Evolutionary conservation across 1,140 invertebrate genomes (phyloP).

Genomic region (Drosophila triauraria): DNA sequence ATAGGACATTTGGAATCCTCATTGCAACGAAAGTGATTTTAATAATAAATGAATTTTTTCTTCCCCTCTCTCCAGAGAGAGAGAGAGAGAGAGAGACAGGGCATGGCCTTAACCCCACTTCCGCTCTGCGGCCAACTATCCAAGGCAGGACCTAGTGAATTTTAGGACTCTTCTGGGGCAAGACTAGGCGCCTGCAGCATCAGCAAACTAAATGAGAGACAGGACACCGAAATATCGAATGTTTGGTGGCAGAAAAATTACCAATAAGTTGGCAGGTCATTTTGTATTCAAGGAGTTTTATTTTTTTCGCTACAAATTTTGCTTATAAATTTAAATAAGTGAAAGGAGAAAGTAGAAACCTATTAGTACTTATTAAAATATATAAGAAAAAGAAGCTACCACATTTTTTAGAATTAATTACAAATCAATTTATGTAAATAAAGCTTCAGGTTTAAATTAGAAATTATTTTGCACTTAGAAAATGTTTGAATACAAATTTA

Average conservation of each 20-base stretch:
- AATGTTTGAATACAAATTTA: background rate
- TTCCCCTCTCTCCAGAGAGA: constrained; percentile 2
- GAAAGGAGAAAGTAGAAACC: background rate
- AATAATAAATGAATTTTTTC: constrained; percentile 79
- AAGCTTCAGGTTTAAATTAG: too few species aligned
- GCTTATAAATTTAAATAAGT: too few species aligned
- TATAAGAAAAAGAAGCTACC: background rate
- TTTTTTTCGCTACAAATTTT: too few species aligned
- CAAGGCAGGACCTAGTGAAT: constrained; percentile 1
- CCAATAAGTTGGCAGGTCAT: constrained; percentile 12
- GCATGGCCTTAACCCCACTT: constrained; percentile 34
- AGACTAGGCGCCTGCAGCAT: constrained; percentile 21
- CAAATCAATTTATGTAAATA: too few species aligned
- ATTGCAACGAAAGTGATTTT: constrained; percentile 84
- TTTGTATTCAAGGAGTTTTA: background rate
- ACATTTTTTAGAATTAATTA: background rate
- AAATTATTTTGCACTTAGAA: too few species aligned
- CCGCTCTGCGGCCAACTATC: constrained; percentile 32
- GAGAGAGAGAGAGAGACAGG: background rate
- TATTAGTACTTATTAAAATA: background rate
- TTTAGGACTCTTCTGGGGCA: constrained; percentile 40
- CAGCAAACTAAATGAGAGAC: constrained; percentile 19
- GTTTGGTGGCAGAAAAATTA: background rate
- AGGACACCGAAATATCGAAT: constrained; percentile 19
- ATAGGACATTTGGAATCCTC: constrained; percentile 81